Conservation (phyloP, 2,888 invertebrate genomes). For the Eurytoma adleriae region DNA sequence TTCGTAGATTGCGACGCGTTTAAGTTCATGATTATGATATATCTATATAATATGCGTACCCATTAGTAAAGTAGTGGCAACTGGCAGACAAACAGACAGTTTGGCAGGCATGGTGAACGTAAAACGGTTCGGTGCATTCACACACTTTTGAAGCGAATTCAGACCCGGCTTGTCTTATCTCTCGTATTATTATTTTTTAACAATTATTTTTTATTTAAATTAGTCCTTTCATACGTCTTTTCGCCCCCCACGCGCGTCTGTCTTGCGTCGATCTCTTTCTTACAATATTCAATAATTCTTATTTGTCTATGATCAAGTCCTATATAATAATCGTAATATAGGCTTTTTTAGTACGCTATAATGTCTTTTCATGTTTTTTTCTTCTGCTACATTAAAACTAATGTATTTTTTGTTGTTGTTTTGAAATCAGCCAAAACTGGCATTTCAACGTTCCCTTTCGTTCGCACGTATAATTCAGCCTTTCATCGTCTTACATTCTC, state of each 20-base stretch:
- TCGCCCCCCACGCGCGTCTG: constrained; percentile 19
- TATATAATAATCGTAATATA: constrained; percentile 69
- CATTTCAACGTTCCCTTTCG: constrained; percentile 30
- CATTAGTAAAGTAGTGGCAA: constrained; percentile 66
- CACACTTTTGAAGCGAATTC: constrained; percentile 53
- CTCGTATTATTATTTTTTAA: constrained; percentile 52
- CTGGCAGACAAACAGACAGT: constrained; percentile 73
- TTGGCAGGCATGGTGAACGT: constrained; percentile 72
- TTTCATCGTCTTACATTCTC: constrained; percentile 52
- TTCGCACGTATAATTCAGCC: constrained; percentile 52
- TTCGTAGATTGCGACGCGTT: constrained; percentile 11
- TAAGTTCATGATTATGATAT: constrained; percentile 40
- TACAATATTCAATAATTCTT: constrained; percentile 60
- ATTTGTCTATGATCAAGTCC: constrained; percentile 63
- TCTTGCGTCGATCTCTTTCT: constrained; percentile 57
- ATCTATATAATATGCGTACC: constrained; percentile 52
- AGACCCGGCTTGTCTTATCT: constrained; percentile 36
- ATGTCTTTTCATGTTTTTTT: constrained; percentile 50
- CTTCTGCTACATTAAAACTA: constrained; percentile 50
- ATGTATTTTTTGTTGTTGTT: constrained; percentile 18
- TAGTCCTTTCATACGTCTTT: constrained; percentile 15
- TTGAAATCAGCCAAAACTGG: constrained; percentile 23
- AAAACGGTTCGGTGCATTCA: constrained; percentile 60
- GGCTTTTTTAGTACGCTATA: constrained; percentile 70
- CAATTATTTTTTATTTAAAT: constrained; percentile 57